A percentile compares a stretch with the other conserved stretches of the same genome.
These are phyloP conservation scores for Brachyhypopomus occidentalis DNA, from an alignment of 2,113 vertebrate genomes.

Conservation along the genomic window DNA sequence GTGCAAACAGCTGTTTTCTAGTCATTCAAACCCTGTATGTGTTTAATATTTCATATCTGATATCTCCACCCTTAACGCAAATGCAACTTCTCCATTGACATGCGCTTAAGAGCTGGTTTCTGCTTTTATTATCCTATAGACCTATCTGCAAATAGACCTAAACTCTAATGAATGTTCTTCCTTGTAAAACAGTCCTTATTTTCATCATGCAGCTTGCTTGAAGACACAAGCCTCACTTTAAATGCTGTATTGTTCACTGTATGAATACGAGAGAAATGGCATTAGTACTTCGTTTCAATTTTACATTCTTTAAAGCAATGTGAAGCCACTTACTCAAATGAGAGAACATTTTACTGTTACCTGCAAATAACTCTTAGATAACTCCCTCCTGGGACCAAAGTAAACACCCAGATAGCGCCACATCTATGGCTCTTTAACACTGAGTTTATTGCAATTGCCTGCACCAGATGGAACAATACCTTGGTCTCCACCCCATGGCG, in stretches of 20 bases:
- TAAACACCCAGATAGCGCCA: background rate
- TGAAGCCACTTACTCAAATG: constrained; percentile 3
- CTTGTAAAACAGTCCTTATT: background rate
- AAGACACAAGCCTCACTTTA: background rate
- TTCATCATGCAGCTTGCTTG: background rate
- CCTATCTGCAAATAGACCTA: constrained; percentile 28
- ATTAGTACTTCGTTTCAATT: background rate
- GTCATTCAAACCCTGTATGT: constrained; percentile 60
- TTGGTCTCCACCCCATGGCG: constrained; percentile 64
- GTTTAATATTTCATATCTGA: constrained; percentile 56
- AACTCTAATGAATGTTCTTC: background rate
- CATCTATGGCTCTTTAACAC: background rate
- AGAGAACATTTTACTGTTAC: background rate
- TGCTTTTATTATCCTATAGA: constrained; percentile 43
- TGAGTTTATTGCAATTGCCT: constrained; percentile 47
- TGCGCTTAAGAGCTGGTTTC: constrained; percentile 26
- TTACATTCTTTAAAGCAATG: background rate
- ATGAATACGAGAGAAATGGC: background rate
- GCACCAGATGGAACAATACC: constrained; percentile 62
- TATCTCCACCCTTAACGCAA: constrained; percentile 67
- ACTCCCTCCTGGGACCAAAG: background rate
- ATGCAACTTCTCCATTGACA: constrained; percentile 51
- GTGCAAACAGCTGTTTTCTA: constrained; percentile 74
- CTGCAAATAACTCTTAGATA: constrained; percentile 16
- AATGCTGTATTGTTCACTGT: background rate